Evolutionary conservation across 2,888 invertebrate genomes (phyloP), one percentile per base, ranked within the genome.

Genomic region (Drosophila imparisetae): DNA sequence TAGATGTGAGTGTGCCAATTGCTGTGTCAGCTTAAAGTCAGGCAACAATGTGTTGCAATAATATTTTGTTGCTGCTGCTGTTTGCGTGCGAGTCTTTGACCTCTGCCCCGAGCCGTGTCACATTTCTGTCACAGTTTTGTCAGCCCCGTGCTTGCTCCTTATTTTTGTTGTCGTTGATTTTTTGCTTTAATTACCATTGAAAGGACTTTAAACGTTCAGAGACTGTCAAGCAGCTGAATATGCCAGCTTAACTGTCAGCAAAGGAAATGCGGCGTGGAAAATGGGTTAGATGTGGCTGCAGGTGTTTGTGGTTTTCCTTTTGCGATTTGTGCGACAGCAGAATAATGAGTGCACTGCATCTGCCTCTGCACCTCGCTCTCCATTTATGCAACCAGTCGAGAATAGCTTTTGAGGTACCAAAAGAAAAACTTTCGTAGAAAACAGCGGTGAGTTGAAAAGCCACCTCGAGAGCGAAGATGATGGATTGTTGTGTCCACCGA

Each of bases 141-240:
- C 57, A 64, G 54, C 6, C 27, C 42, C 21, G 24, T 57, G 40
- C 5, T 52, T 60, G 60, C 6, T 29, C 5, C 2, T 2, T 50
- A 45, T 38, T 50, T 40, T 29, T 18, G 45, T n/a, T 38, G 24
- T 38, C 34, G 36, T n/a, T 55, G 13, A 8, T 55, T 29, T 15
- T 57, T 52, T 42, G 58, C 63, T 79, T 79, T 79, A 83, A 87
- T 87, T 85, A 79, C 83, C 80, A 77, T 77, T 61, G 83, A 68
- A 66, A 69, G 77, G 59, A 59, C 72, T 61, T 77, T 83, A 69
- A 68, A 66, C 53, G 63, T 55, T 68, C 36, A 42, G 11, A 55
- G 59, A 50, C 52, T 40, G 60, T 24, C 65, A 63, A 65, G 30
- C 67, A 62, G 53, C n/a, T n/a, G 60, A 67, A 34, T 36, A 30